Evolutionary conservation across 2,113 vertebrate genomes (phyloP).

Genomic region (Solenodon paradoxus): DNA sequence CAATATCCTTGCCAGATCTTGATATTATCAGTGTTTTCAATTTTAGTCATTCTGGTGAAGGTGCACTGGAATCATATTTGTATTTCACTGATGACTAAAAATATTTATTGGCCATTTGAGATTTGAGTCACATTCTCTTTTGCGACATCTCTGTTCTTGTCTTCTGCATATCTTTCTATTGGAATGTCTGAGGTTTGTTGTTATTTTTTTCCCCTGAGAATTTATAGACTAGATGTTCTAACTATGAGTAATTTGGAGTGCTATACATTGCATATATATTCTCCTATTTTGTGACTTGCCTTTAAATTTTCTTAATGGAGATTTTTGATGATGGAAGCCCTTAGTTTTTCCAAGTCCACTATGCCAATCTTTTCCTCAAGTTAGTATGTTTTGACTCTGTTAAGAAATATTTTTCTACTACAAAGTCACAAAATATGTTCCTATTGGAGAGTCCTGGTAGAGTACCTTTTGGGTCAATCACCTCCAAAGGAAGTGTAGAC

Average conservation of each 20-base stretch:
- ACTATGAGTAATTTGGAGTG: neutral
- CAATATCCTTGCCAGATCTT: neutral
- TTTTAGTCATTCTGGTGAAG: neutral
- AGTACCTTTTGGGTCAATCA: too few relatives aligned
- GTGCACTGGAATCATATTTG: neutral
- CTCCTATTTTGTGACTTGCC: neutral
- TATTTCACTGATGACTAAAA: neutral
- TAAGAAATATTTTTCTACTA: neutral
- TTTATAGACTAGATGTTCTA: neutral
- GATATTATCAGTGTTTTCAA: neutral
- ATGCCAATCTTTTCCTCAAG: neutral
- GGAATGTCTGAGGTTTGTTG: neutral
- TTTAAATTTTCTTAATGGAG: neutral
- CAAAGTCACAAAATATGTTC: conserved; percentile 3
- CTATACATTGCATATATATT: neutral
- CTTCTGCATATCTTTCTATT: neutral
- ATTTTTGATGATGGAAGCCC: neutral
- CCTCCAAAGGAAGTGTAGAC: too few relatives aligned
- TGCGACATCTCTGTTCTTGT: neutral
- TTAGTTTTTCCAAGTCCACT: conserved; percentile 8
- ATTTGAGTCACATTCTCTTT: too few relatives aligned
- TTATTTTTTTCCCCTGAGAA: neutral
- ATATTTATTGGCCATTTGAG: neutral
- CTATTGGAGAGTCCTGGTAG: too few relatives aligned
- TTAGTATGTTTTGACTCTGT: neutral